Base-by-base conservation (phyloP, 2,113 vertebrate genomes). In the Pangasianodon hypophthalmus region DNA sequence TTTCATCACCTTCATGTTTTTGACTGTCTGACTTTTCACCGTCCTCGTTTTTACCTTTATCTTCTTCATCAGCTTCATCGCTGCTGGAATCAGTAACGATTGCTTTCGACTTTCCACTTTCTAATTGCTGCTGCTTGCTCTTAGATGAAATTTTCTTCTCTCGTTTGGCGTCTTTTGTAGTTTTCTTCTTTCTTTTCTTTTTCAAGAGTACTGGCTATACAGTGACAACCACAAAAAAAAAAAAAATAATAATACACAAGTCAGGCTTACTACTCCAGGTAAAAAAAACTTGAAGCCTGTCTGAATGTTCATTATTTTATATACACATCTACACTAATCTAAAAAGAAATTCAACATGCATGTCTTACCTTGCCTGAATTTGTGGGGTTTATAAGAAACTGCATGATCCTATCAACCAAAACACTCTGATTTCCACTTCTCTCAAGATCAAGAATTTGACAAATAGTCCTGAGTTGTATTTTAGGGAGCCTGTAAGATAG, bases 31-130 rank as follows among this genome's bases (percentile, higher is more conserved):
- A 80, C 75, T 91, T 93, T 21, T 94, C 94, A 0, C 18, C 2
- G 0, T 93, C 94, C 0, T 94, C 93, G 0, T 85, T 92, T 8
- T 94, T 93, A 0, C 60, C 92, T 86, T 94, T 92, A 0, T 81
- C 93, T 0, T 94, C 92, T 97, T 91, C 97, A 0, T 97, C 97
- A 11, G 97, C 97, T 54, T 98, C 97, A 48, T 99, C 98, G 81
- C 97, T 99, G 93, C 98, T 99, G 13, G 98, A 98, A 91, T 99
- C 98, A 87, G 97, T 97, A 89, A 99, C 96, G 80, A 99, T 99
- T 88, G 98, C 98, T 88, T 97, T 98, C 92, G 96, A 98, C 92
- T 97, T 99, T 89, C 96, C 85, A 82, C 88, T 95, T 32, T 93
- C 96, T 0, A 93, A 90, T 89, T 97, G 98, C 88, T 95, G 93